These are phyloP conservation scores for Cathartes aura DNA, from an alignment of 2,113 vertebrate genomes.

Conservation along the genomic window DNA sequence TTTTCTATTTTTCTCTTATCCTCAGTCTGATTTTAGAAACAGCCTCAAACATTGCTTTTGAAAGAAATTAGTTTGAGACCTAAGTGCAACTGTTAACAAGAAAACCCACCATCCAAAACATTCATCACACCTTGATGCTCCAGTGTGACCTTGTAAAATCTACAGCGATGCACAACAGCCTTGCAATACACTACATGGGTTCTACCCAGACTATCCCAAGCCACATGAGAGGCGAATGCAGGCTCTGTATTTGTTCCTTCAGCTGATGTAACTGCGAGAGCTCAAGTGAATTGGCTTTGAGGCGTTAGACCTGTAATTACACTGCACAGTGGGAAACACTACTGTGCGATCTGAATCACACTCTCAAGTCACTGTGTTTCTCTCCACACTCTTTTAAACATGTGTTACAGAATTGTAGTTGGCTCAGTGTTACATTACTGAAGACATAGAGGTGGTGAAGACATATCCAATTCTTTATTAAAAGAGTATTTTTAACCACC, in stretches of 20 bases:
- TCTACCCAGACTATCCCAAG: background rate
- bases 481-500: background rate
- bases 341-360: fast-evolving
- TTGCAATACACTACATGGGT: background rate
- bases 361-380: background rate
- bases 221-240: background rate
- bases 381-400: background rate
- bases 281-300: background rate
- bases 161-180: background rate
- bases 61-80: background rate
- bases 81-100: background rate
- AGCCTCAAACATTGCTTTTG: background rate
- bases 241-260: background rate
- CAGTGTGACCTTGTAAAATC: background rate
- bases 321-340: background rate
- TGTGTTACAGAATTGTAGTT: background rate
- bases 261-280: fast-evolving
- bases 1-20: background rate
- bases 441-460: background rate
- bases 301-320: background rate
- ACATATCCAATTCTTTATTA: background rate
- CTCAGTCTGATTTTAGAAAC: background rate
- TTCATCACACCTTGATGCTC: background rate
- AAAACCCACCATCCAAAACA: background rate
- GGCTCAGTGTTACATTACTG: background rate